Evolutionary conservation across 2,113 vertebrate species (phyloP).

Genomic region (Hyperopisus bebe): DNA sequence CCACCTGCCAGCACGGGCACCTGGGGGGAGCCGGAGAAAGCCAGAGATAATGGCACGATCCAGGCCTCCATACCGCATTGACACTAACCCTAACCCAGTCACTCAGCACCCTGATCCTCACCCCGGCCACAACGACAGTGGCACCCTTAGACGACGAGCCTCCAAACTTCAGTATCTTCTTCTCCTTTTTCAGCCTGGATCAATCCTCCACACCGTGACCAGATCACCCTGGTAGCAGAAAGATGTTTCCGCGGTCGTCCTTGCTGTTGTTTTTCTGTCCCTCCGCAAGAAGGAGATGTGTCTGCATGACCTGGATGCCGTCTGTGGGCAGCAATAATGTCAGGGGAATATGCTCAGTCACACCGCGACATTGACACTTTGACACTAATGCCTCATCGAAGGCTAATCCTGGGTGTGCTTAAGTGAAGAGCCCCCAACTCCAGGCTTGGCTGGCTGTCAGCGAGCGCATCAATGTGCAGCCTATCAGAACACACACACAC

Average conservation of each 20-base stretch:
- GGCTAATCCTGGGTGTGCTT: not conserved
- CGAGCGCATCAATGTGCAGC: not conserved
- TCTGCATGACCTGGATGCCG: not conserved
- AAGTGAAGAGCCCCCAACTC: not conserved
- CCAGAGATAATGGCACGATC: not conserved
- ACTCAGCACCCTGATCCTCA: not conserved
- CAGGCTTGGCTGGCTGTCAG: not conserved
- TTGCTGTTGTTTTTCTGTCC: not conserved
- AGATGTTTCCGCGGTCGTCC: not conserved
- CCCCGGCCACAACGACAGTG: not conserved
- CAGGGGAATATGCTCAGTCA: not conserved
- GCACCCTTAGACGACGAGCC: not conserved
- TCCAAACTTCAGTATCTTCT: not conserved
- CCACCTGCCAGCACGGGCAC: not conserved
- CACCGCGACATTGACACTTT: not conserved
- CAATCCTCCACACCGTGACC: not conserved
- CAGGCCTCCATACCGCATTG: not conserved
- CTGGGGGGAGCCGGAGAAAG: not conserved
- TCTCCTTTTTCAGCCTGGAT: not conserved
- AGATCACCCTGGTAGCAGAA: not conserved
- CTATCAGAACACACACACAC: not conserved
- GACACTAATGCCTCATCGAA: not conserved
- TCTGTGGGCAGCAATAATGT: not conserved
- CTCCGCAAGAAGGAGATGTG: not conserved
- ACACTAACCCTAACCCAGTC: not conserved